phyloP scores from a whole-genome alignment of 2,888 invertebrate genomes.

The Malachius bipustulatus region DNA sequence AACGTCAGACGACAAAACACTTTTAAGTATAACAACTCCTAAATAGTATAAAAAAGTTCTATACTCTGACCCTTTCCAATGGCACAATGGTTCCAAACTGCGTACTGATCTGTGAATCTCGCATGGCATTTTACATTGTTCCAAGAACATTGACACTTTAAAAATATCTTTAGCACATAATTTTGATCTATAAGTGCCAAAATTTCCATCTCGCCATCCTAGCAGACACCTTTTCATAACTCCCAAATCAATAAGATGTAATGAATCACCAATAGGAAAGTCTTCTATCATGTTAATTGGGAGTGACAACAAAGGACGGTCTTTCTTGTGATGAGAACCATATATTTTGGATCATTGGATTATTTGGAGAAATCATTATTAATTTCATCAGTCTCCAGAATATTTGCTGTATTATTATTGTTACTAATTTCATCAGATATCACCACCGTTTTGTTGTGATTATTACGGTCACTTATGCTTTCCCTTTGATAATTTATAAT shows the following conservation, averaged over 20 bases:
- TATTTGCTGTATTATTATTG: no score
- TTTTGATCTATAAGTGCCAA: no score
- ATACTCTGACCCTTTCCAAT: constrained; percentile 18
- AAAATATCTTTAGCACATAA: constrained; percentile 15
- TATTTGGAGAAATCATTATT: no score
- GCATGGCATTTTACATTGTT: constrained; percentile 14
- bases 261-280: constrained; percentile 16
- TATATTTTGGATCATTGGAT: no score
- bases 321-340: constrained; percentile 9
- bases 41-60: constrained; percentile 16
- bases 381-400: no score
- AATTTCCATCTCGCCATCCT: constrained; percentile 17
- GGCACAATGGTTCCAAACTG: constrained; percentile 12
- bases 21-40: no score
- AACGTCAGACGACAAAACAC: no score
- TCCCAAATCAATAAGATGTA: no score
- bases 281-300: constrained; percentile 18
- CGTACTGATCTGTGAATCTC: constrained; percentile 18
- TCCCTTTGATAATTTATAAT: no score
- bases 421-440: no score
- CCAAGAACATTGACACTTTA: constrained; percentile 13
- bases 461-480: no score
- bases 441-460: no score
- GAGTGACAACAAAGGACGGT: constrained; percentile 10
- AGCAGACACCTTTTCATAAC: constrained; percentile 10